Evolutionary conservation across 1,140 invertebrate genomes (phyloP), one percentile per base, ranked within the genome.

Genomic region (Diabrotica virgifera): DNA sequence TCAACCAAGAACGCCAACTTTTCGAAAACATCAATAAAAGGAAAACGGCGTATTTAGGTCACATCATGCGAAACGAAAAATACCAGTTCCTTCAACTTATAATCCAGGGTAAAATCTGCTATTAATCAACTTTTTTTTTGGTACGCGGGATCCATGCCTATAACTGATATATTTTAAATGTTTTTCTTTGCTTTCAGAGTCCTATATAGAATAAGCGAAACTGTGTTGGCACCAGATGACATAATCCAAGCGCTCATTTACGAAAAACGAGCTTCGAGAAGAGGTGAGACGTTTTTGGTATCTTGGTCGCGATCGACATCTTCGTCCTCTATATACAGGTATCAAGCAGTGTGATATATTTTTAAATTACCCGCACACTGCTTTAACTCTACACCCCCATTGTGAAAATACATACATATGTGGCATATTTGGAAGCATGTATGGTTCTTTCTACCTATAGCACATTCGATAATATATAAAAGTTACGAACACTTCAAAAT

Each of bases 291-390:
- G 77, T 83, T 86, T 75, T 82, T 86, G 75, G 85, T 85, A 66
- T 84, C 85, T 71, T 87, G 85, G 85, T 87, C 85, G 68, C 77
- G 85, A 70, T 85, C 85, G 63, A 85, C 85, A 56, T 86, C 85
- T 67, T 81, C 84, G 55, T 87, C 86, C 67, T 86, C 85, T 66
- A 86, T 86, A 64, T 85, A 84, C 80, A 86, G 85, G 86, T 86
- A 83, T 65, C 62, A 56, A 65, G 64, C 52, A 65, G 65, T 59
- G 63, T 62, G 61, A 65, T 52, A 50, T 57, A 59, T 56, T 62
- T 63, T 36, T 7, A 13, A 59, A 14, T 59, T 62, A 36, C 14
- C 54, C 24, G 24, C 62, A 40, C 12, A 57, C n/a, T 53, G 40
- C 24, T 59, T 40, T 37, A 58, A 59, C 52, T 54, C 12, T 37